Base-by-base conservation (phyloP, 2,888 invertebrate genomes). In the Xestia c-nigrum region DNA sequence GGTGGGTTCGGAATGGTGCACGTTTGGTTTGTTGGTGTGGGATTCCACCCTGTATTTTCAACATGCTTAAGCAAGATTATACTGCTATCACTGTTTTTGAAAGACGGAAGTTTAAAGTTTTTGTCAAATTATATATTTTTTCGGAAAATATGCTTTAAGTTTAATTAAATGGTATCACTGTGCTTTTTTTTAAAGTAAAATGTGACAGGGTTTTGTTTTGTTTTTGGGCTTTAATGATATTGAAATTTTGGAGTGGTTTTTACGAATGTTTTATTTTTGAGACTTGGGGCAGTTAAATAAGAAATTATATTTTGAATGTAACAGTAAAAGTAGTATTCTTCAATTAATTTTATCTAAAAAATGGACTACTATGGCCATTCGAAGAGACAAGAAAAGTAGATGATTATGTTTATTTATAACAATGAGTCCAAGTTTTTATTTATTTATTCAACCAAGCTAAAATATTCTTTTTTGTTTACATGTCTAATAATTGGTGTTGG, bases 401-500 rank as follows among this genome's bases (percentile, higher is more conserved):
- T 7, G 3, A 14, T 40, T 24, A 47, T 38, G 16, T 21, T n/a
- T 19, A 12, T 31, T 47, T 74, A 74, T 16, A 0, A 16, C 5
- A 47, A 21, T 5, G 9, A 16, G 12, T 68, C 7, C n/a, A 24
- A 14, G 31, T 21, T 14, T 50, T 24, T 14, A 24, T 47, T 46
- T 16, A 3, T 59, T 55, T 24, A 3, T n/a, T 16, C 52, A 63
- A 65, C 1, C 21, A 43, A 75, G 52, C 76, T 79, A 64, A 82
- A 79, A 50, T 21, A 57, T 43, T 76, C 21, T 79, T 79, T 68
- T 79, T 68, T 81, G 76, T 76, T 85, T 82, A 82, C 83, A 74
- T 83, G 83, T 83, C 78, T 78, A 74, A 67, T 71, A 57, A 64
- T 70, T 78, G 87, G 85, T 85, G 87, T 72, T 72, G 85, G 85